Conservation (phyloP, 2,888 invertebrate genomes). For the Sacculina carcini region DNA sequence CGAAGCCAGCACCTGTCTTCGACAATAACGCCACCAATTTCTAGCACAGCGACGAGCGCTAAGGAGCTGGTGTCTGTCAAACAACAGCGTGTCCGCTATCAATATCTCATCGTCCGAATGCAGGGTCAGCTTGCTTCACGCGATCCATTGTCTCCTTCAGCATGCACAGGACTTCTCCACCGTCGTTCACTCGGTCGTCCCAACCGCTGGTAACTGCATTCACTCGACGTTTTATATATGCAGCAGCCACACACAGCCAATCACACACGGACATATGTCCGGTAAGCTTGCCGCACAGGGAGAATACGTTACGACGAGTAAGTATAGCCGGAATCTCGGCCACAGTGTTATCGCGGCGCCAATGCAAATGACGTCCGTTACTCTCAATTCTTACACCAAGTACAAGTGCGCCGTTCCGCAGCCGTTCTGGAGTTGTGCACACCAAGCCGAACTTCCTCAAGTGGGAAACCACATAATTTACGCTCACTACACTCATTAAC, state of each 20-base stretch:
- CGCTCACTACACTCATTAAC: not conserved
- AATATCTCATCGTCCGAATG: not conserved
- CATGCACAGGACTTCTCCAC: not conserved
- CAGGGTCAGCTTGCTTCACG: constrained; percentile 1
- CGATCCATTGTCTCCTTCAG: not conserved
- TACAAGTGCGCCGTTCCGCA: constrained; percentile 2
- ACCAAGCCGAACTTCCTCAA: not conserved
- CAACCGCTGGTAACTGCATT: not conserved
- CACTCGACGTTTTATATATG: constrained; percentile 1
- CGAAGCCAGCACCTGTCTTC: constrained; percentile 6
- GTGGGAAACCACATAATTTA: not conserved
- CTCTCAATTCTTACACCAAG: constrained; percentile 6
- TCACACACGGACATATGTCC: constrained; percentile 5
- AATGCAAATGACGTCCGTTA: not conserved
- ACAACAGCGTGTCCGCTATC: not conserved
- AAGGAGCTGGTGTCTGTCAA: constrained; percentile 7
- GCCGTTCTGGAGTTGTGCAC: constrained; percentile 1
- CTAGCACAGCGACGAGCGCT: not conserved
- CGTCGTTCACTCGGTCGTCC: constrained; percentile 1
- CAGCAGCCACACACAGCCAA: constrained; percentile 5
- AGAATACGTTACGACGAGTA: constrained; percentile 1
- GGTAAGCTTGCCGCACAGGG: not conserved
- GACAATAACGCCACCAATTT: constrained; percentile 3
- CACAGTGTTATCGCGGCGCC: constrained; percentile 2
- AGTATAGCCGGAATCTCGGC: not conserved